Conservation (phyloP, 1,140 invertebrate species). For the Antheraea pernyi region DNA sequence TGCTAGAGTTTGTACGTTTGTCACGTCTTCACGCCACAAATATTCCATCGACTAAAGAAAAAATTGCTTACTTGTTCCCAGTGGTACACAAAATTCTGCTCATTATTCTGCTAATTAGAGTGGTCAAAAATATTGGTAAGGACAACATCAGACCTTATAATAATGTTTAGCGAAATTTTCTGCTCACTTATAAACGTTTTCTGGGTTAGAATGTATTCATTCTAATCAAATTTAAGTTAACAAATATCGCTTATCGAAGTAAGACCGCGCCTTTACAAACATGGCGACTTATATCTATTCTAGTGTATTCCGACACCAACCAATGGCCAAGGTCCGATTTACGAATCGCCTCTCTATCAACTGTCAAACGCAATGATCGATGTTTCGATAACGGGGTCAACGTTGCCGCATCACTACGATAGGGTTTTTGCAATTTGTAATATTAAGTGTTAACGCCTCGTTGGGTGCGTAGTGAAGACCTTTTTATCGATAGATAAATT, state of each 20-base stretch:
- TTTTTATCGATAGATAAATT: constrained; percentile 5
- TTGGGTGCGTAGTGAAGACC: not conserved
- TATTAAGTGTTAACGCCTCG: constrained; percentile 2
- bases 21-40: no score
- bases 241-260: no score
- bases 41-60: no score
- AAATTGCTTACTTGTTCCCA: no score
- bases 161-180: no score
- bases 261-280: constrained; percentile 7
- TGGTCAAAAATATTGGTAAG: no score
- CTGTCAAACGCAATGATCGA: constrained; percentile 27
- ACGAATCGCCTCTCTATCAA: constrained; percentile 31
- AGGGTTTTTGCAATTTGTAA: constrained; percentile 2
- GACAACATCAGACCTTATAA: no score
- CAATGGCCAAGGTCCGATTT: constrained; percentile 31
- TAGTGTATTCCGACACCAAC: not conserved
- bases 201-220: no score
- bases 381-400: not conserved
- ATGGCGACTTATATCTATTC: not conserved
- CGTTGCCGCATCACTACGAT: not conserved
- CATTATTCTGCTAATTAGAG: no score
- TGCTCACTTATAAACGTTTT: no score
- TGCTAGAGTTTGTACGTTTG: no score
- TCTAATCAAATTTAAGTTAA: not conserved
- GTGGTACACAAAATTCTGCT: no score